A percentile compares a stretch with the other conserved stretches of the same genome.
Evolutionary conservation across 2,113 vertebrate genomes (phyloP).

Genomic region (Chaetorhynchus papuensis): DNA sequence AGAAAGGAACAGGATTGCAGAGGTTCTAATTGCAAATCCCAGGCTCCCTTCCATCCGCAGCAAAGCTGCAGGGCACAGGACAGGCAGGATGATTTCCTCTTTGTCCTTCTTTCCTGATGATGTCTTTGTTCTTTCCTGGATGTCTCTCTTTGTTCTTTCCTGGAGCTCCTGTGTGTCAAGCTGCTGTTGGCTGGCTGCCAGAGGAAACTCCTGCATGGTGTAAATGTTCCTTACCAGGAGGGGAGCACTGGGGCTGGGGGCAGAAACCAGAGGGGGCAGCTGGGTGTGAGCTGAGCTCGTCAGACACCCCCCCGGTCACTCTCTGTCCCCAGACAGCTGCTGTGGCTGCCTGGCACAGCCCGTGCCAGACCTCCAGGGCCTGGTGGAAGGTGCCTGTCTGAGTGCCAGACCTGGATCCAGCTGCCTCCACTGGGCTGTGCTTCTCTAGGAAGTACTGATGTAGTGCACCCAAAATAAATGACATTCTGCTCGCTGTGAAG

Average conservation of each 20-base stretch:
- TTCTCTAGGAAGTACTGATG: neutral
- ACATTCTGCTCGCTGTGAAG: neutral
- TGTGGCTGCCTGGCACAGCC: neutral
- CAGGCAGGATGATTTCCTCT: neutral
- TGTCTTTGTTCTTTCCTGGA: neutral
- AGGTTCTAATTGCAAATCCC: neutral
- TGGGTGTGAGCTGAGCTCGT: neutral
- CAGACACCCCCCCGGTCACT: neutral
- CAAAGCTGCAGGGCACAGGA: neutral
- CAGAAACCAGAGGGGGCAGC: neutral
- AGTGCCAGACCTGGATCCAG: neutral
- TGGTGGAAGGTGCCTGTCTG: neutral
- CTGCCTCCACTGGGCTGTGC: neutral
- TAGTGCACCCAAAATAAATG: neutral
- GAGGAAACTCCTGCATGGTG: fast-evolving
- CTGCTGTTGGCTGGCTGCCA: neutral
- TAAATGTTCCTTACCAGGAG: neutral
- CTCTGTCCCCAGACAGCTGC: neutral
- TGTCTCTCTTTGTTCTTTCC: neutral
- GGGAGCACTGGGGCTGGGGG: neutral
- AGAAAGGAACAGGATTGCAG: neutral
- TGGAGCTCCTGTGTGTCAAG: neutral
- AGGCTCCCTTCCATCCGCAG: neutral
- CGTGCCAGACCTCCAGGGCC: neutral
- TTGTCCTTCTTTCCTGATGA: neutral